These are phyloP conservation scores for Alauda arvensis DNA, from an alignment of 2,797 vertebrate genomes.

Conservation along the genomic window DNA sequence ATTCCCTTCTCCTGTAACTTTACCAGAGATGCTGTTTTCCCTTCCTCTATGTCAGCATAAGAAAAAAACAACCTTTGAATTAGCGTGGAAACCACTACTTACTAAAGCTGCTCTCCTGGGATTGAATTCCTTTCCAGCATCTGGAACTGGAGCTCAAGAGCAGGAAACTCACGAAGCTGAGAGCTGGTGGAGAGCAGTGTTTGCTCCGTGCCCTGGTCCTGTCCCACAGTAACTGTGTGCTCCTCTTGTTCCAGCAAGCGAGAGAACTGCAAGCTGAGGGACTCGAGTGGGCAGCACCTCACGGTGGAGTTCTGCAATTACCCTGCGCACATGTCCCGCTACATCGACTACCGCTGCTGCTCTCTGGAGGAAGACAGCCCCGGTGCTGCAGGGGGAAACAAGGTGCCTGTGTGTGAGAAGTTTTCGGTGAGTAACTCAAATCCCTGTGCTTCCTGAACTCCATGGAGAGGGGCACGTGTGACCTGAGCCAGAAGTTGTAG, in stretches of 20 bases:
- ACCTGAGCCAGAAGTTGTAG: background rate
- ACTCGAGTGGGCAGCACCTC: constrained; percentile 68
- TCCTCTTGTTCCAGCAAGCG: constrained; percentile 76
- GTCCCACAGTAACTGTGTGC: background rate
- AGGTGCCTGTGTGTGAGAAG: constrained; percentile 76
- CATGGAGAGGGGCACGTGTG: rapidly evolving
- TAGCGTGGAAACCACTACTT: background rate
- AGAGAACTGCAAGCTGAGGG: constrained; percentile 81
- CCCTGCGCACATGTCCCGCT: constrained; percentile 73
- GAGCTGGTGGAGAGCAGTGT: background rate
- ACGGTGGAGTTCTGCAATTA: constrained; percentile 90
- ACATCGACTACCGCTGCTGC: constrained; percentile 89
- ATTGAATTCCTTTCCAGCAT: background rate
- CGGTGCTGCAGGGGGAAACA: background rate
- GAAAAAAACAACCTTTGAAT: background rate
- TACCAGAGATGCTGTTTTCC: background rate
- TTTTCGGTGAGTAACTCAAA: constrained; percentile 82
- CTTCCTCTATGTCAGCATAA: background rate
- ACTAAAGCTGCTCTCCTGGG: background rate
- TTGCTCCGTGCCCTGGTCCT: rapidly evolving
- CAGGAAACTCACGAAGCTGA: background rate
- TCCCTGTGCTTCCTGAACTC: background rate
- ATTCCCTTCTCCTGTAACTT: background rate
- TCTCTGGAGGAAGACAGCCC: constrained; percentile 49
- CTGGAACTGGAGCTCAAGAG: background rate